These are phyloP conservation scores for Sternarchorhynchus goeldii DNA, from an alignment of 2,797 vertebrate species.

Conservation along the genomic window DNA sequence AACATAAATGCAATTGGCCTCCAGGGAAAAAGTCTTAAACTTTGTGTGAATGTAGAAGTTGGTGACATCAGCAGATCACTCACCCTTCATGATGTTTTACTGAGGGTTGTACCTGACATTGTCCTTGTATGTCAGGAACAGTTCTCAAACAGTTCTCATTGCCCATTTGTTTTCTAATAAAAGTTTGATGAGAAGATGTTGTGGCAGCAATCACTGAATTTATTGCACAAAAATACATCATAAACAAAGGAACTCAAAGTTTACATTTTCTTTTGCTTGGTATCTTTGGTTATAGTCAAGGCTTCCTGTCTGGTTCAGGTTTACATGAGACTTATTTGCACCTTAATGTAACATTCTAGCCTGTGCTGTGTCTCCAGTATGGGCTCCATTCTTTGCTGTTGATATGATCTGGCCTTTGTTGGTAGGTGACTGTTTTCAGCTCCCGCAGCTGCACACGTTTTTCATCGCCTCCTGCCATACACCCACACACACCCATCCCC, in stretches of 20 bases:
- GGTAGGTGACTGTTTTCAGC: conserved; percentile 51
- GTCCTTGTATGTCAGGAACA: neutral
- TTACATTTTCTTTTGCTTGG: neutral
- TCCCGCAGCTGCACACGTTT: conserved; percentile 65
- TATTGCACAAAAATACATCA: neutral
- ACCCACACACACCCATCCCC: conserved; percentile 45
- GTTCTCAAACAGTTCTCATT: too few relatives aligned
- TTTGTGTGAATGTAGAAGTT: neutral
- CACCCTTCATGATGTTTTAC: neutral
- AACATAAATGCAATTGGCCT: conserved; percentile 16
- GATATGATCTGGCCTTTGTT: conserved; percentile 55
- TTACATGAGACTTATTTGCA: neutral
- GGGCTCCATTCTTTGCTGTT: conserved; percentile 48
- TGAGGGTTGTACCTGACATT: neutral
- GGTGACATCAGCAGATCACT: neutral
- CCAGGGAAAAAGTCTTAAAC: neutral
- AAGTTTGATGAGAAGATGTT: neutral
- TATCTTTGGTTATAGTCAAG: too few relatives aligned
- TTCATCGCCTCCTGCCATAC: conserved; percentile 54
- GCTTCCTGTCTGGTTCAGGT: too few relatives aligned
- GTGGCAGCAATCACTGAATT: neutral
- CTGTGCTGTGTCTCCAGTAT: conserved; percentile 23
- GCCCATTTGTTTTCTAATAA: neutral
- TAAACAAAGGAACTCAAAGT: neutral
- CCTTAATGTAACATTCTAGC: neutral